phyloP scores from a whole-genome alignment of 2,113 vertebrate genomes.

The Phaethon lepturus region DNA sequence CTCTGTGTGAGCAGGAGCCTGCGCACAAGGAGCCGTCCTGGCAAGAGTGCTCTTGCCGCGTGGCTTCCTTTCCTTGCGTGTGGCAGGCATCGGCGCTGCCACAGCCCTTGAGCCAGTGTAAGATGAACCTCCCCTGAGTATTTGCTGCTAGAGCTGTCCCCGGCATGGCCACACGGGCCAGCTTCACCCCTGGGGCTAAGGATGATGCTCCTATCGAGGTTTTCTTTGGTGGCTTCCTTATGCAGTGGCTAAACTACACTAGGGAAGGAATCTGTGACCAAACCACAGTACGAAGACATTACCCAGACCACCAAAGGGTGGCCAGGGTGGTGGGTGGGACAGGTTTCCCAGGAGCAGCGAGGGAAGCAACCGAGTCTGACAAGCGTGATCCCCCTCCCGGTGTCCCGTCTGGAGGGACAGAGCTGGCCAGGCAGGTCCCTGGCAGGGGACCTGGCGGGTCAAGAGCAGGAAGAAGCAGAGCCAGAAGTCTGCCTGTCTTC shows the following conservation, averaged over 20 bases:
- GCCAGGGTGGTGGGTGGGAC: background rate
- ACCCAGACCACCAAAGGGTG: background rate
- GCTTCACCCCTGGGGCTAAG: background rate
- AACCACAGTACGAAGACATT: background rate
- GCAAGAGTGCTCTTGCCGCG: fast-evolving
- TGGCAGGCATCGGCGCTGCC: background rate
- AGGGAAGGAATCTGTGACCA: background rate
- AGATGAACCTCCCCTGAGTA: background rate
- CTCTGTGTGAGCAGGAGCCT: background rate
- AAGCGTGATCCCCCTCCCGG: background rate
- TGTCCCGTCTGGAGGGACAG: background rate
- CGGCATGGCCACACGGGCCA: background rate
- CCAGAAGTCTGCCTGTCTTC: background rate
- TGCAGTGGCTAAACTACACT: background rate
- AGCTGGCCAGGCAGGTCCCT: background rate
- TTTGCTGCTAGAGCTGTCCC: background rate
- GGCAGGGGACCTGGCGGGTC: background rate
- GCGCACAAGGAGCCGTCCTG: fast-evolving
- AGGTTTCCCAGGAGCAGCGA: background rate
- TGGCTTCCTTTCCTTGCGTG: background rate
- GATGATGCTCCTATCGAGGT: background rate
- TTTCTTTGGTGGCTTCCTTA: background rate
- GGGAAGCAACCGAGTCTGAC: background rate
- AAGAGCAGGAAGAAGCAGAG: background rate
- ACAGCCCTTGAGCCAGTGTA: background rate